These are phyloP conservation scores for Eidolon helvum DNA, from an alignment of 2,113 vertebrate species.

Conservation along the genomic window DNA sequence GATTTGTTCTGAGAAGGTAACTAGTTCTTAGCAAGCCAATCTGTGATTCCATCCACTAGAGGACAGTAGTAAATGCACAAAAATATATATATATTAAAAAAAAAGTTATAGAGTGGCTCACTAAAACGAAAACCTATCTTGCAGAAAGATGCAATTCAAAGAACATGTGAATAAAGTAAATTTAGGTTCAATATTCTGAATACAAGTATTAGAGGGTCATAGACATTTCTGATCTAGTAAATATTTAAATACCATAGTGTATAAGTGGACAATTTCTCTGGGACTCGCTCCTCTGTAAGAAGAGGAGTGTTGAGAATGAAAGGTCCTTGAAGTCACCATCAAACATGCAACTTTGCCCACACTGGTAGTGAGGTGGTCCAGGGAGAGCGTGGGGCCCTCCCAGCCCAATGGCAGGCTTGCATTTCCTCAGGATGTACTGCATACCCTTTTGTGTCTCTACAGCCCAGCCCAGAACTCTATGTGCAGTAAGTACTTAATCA, in stretches of 20 bases:
- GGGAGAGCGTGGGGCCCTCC: rapidly evolving
- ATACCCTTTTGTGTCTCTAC: neutral
- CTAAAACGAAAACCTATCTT: neutral
- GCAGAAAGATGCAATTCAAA: neutral
- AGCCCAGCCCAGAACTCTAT: neutral
- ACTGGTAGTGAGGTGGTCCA: rapidly evolving
- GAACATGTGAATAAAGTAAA: neutral
- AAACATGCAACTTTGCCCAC: too few relatives aligned
- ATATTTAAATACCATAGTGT: neutral
- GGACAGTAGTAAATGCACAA: neutral
- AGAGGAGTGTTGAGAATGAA: neutral
- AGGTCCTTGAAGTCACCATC: rapidly evolving
- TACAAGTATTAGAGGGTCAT: neutral
- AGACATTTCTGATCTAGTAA: neutral
- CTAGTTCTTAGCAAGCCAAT: neutral
- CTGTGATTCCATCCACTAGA: neutral
- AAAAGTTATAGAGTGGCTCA: neutral
- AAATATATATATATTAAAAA: neutral
- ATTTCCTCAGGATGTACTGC: rapidly evolving
- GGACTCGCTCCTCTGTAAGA: neutral
- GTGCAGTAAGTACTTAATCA: neutral
- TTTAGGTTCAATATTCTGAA: neutral
- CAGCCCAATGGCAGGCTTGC: neutral
- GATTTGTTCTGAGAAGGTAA: neutral
- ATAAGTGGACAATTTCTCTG: neutral